Evolutionary conservation across 2,888 invertebrate species (phyloP), one percentile per base, ranked within the genome.

Genomic region (Drosophila subsilvestris): DNA sequence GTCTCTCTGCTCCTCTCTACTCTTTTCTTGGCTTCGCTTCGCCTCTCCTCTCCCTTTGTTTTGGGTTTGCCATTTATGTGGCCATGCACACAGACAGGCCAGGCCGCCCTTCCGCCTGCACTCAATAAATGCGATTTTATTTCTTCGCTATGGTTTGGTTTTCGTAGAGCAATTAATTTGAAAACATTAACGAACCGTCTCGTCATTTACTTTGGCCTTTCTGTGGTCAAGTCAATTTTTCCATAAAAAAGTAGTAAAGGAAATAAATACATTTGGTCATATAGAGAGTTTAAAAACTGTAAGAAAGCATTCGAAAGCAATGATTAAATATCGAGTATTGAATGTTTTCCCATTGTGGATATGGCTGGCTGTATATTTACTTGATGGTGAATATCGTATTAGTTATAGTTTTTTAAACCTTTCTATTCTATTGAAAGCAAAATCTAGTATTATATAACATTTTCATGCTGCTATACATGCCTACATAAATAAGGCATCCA

Each of bases 181-280:
- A 74, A 45, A 72, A 59, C 79, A 84, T 86, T 81, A 83, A 83
- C 81, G 85, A 84, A 84, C 79, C 79, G 74, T 86, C 86, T 84
- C 78, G 75, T 66, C 74, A 75, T 80, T 83, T 74, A 76, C 78
- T 75, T 63, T 57, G 63, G 65, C 48, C 57, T 63, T 78, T 62
- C 53, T 61, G 48, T 62, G 83, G 78, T 72, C 67, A 32, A 48
- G 18, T 51, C 17, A 25, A 49, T 48, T 45, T 32, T 20, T 48
- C 9, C 17, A 17, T 49, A 9, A n/a, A 50, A 50, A 53, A 32
- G n/a, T 18, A 50, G 20, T 18, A 17, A 12, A n/a, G 18, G 25
- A 9, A 32, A 27, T 4, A 12, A 63, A 25, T 10, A 7, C 25
- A n/a, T 18, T 1, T 12, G 32, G 3, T 29, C 10, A 29, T 10